Evolutionary conservation across 2,113 vertebrate species (phyloP), one percentile per base, ranked within the genome.

Genomic region (Neodontobutis hainanensis): DNA sequence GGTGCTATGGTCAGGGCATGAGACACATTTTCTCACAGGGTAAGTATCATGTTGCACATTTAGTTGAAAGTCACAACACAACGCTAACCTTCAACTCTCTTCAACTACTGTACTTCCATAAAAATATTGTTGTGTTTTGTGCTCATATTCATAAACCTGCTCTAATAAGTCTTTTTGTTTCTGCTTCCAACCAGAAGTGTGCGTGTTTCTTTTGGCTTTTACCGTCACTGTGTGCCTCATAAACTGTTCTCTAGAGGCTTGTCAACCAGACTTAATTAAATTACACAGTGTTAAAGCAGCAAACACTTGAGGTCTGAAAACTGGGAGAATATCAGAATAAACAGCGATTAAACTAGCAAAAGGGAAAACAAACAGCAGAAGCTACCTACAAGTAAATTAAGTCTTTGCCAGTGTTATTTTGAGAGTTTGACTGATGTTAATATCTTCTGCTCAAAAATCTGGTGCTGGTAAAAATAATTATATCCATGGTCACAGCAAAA

Each of bases 201-300:
- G 12, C 36, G 52, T 15, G 35, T n/a, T 55, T 55, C 8, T 5
- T 40, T 38, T 38, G 14, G 12, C 7, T 55, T 36, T 55, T 36
- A 55, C n/a, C 36, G 52, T 36, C 35, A 36, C 32, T 55, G 32
- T 55, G 52, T 38, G 52, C 35, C 52, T 55, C n/a, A 11, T 55
- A 38, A 55, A 55, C 52, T n/a, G 15, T 55, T 55, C 52, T 55
- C 52, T 7, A 36, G 32, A n/a, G 52, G 34, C 52, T 55, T 55
- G 52, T 55, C 52, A 36, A 55, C 36, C 36, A 55, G 36, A 55
- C 52, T n/a, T 36, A 36, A 55, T 55, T 38, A 55, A n/a, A 55
- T 55, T 36, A 55, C 15, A 55, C 32, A 55, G 34, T 36, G n/a
- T 32, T n/a, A 55, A 0, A n/a, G 34, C 32, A 34, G n/a, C 52